These are phyloP conservation scores for Fabriciana adippe DNA, from an alignment of 2,888 invertebrate species.

Conservation along the genomic window DNA sequence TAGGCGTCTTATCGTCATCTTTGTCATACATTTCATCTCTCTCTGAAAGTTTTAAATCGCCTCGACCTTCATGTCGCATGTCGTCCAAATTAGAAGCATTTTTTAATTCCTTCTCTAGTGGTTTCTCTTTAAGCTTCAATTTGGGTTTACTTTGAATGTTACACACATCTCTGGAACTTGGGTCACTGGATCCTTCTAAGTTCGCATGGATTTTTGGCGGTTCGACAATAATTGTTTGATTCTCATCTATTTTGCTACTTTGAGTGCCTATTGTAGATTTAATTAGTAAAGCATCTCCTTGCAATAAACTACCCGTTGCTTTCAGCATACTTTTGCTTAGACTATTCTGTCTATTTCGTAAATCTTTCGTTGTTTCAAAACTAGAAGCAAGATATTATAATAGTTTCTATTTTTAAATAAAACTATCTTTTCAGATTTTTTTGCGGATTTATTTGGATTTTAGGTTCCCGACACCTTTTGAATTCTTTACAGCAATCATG, in stretches of 20 bases:
- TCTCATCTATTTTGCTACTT: constrained; percentile 63
- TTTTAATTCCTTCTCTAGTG: constrained; percentile 66
- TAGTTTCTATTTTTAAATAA: too few relatives aligned
- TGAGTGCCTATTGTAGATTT: constrained; percentile 68
- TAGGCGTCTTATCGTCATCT: constrained; percentile 76
- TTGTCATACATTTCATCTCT: constrained; percentile 62
- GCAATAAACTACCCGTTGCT: constrained; percentile 68
- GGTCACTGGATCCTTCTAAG: constrained; percentile 47
- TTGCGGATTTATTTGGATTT: too few relatives aligned
- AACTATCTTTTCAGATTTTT: too few relatives aligned
- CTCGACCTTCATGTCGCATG: constrained; percentile 57
- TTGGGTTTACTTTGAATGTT: constrained; percentile 60
- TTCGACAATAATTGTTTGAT: constrained; percentile 59
- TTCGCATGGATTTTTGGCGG: constrained; percentile 46
- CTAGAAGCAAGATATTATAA: constrained; percentile 45
- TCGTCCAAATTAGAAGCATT: constrained; percentile 68
- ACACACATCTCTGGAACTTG: constrained; percentile 47
- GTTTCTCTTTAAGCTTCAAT: constrained; percentile 64
- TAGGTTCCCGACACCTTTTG: too few relatives aligned
- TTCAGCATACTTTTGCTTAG: constrained; percentile 75
- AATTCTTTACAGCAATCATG: too few relatives aligned
- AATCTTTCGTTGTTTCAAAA: constrained; percentile 74
- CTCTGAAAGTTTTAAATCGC: constrained; percentile 54
- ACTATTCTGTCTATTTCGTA: constrained; percentile 74
- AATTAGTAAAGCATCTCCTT: constrained; percentile 71